Evolutionary conservation across 2,113 vertebrate species (phyloP).

Genomic region (Myrmecobius fasciatus): DNA sequence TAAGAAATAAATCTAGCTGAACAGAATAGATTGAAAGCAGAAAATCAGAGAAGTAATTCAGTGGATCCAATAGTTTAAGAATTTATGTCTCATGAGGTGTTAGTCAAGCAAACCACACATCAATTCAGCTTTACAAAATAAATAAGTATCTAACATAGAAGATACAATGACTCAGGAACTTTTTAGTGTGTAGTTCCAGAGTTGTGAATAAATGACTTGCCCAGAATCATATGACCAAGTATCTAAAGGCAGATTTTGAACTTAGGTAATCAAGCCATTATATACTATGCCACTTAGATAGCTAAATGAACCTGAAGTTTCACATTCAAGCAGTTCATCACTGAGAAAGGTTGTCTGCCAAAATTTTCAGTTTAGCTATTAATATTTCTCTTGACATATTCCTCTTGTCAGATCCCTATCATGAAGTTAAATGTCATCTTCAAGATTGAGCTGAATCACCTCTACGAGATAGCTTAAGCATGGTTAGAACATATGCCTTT

Average conservation of each 20-base stretch:
- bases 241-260: neutral
- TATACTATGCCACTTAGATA: neutral
- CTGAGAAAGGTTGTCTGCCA: neutral
- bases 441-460: neutral
- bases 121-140: neutral
- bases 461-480: neutral
- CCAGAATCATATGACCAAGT: neutral
- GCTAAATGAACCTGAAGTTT: constrained; percentile 13
- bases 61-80: neutral
- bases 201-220: neutral
- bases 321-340: neutral
- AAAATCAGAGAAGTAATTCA: neutral
- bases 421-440: neutral
- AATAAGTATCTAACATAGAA: neutral
- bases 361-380: neutral
- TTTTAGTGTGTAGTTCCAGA: neutral
- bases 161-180: neutral
- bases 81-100: neutral
- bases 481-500: neutral
- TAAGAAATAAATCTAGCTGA: neutral
- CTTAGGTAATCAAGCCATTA: neutral
- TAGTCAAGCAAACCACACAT: neutral
- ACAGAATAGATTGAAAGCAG: neutral
- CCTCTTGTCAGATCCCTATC: neutral
- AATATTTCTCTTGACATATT: neutral